Conservation (phyloP, 2,797 vertebrate species). For the Thamnophis elegans region DNA sequence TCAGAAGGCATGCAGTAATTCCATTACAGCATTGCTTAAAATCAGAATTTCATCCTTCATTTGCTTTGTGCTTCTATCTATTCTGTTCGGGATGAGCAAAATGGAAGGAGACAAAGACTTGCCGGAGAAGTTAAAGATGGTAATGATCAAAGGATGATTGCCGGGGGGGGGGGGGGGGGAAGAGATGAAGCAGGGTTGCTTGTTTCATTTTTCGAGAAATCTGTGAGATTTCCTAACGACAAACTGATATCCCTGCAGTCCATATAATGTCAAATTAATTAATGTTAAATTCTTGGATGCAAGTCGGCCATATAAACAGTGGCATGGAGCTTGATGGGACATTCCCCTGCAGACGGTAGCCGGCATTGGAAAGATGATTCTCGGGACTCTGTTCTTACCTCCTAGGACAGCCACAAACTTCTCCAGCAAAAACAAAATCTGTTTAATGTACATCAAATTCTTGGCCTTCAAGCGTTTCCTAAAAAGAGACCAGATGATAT, state of each 20-base stretch:
- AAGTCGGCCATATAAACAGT: neutral
- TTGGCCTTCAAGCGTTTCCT: constrained; percentile 93
- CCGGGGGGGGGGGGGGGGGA: neutral
- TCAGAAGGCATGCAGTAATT: neutral
- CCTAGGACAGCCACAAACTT: constrained; percentile 83
- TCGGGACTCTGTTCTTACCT: constrained; percentile 72
- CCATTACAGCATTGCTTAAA: neutral
- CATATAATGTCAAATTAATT: neutral
- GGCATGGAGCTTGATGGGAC: neutral
- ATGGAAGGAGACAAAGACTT: no score
- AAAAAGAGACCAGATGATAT: neutral
- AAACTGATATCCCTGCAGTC: neutral
- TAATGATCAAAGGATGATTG: neutral
- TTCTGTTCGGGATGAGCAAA: neutral
- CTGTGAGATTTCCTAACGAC: neutral
- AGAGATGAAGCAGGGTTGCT: neutral
- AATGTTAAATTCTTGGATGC: neutral
- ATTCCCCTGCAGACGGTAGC: neutral
- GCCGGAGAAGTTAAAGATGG: neutral
- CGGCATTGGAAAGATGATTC: neutral
- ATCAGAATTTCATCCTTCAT: neutral
- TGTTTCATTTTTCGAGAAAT: neutral
- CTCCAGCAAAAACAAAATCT: constrained; percentile 91
- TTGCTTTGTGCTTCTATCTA: neutral
- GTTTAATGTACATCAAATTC: constrained; percentile 98